These are phyloP conservation scores for Ferdinandea cuprea DNA, from an alignment of 2,888 invertebrate species.

Conservation along the genomic window DNA sequence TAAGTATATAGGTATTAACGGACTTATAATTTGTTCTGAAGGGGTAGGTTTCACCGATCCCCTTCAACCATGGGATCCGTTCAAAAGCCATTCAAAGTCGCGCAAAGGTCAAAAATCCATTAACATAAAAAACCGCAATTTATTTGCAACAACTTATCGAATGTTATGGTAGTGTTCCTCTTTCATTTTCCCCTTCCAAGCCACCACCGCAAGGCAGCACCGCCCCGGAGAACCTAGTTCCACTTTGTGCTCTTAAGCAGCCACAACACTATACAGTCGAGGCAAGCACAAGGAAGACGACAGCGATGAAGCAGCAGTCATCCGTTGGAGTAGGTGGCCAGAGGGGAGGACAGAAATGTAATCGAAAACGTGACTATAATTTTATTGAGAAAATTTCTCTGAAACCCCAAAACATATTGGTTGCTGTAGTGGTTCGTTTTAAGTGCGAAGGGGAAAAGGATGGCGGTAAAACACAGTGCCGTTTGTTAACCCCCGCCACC, in stretches of 20 bases:
- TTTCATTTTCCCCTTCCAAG: neutral
- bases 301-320: slow-evolving; percentile 42
- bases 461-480: slow-evolving; percentile 27
- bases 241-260: slow-evolving; percentile 33
- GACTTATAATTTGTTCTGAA: neutral
- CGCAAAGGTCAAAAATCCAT: slow-evolving; percentile 73
- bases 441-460: slow-evolving; percentile 10
- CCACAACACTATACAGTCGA: slow-evolving; percentile 20
- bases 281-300: slow-evolving; percentile 2
- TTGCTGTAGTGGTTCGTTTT: slow-evolving; percentile 56
- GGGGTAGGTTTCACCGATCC: neutral
- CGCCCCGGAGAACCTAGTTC: slow-evolving; percentile 49
- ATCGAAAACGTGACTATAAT: slow-evolving; percentile 75
- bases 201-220: slow-evolving; percentile 40
- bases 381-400: slow-evolving; percentile 70
- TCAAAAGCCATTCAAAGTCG: slow-evolving; percentile 64
- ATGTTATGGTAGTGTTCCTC: slow-evolving; percentile 51
- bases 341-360: slow-evolving; percentile 46
- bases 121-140: slow-evolving; percentile 70
- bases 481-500: slow-evolving; percentile 10
- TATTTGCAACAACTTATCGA: slow-evolving; percentile 73
- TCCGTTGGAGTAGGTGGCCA: slow-evolving; percentile 9
- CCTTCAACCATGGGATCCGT: neutral
- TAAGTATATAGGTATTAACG: too few relatives aligned
- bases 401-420: slow-evolving; percentile 63